These are phyloP conservation scores for Nixonia krombeini DNA, from an alignment of 1,140 invertebrate genomes.

Conservation along the genomic window DNA sequence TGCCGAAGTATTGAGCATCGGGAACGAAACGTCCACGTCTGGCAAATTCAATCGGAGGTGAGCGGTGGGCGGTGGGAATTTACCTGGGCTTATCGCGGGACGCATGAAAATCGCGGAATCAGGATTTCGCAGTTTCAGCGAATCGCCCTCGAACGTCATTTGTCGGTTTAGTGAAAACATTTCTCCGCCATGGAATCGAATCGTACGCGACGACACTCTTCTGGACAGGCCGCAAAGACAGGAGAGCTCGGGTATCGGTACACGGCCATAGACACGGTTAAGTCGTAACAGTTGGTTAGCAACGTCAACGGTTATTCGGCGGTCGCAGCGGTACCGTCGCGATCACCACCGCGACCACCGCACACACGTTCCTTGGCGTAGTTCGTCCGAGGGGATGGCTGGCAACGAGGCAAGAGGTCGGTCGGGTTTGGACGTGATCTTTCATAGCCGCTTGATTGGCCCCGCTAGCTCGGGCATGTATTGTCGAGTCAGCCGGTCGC, in stretches of 20 bases:
- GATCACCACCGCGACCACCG: slow-evolving; percentile 23
- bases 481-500: slow-evolving; percentile 27
- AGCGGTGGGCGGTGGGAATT: slow-evolving; percentile 29
- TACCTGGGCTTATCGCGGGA: slow-evolving; percentile 27
- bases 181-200: slow-evolving; percentile 29
- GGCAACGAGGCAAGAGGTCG: slow-evolving; percentile 48
- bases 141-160: slow-evolving; percentile 39
- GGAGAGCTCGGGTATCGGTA: slow-evolving; percentile 21
- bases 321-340: no score
- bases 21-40: not conserved
- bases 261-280: slow-evolving; percentile 44
- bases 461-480: slow-evolving; percentile 46
- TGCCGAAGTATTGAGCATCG: no score
- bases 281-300: slow-evolving; percentile 53
- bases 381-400: slow-evolving; percentile 29
- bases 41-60: slow-evolving; percentile 31
- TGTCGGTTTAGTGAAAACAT: slow-evolving; percentile 34
- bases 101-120: slow-evolving; percentile 34
- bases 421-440: slow-evolving; percentile 67
- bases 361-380: slow-evolving; percentile 8
- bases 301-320: slow-evolving; percentile 41
- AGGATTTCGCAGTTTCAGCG: slow-evolving; percentile 36
- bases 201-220: slow-evolving; percentile 25
- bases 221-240: no score
- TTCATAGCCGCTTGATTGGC: slow-evolving; percentile 70